Base-by-base conservation (phyloP, 2,797 vertebrate genomes). In the Paramormyrops hopkinsi region DNA sequence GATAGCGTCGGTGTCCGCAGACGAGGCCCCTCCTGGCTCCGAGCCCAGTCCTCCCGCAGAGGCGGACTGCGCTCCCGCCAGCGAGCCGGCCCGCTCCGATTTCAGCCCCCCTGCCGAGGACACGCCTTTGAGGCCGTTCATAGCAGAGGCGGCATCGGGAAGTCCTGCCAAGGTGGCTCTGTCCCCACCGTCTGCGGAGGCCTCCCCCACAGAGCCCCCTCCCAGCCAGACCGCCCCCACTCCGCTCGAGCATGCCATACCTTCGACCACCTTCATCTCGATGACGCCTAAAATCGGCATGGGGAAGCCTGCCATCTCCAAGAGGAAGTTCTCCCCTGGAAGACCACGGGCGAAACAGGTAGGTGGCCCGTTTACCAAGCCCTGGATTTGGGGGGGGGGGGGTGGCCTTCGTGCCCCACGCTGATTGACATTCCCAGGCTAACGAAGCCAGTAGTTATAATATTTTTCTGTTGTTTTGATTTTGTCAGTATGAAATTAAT, bases 241-340 rank as follows among this genome's bases (percentile, higher is more conserved):
- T 89, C 93, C 95, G 41, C 92, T 91, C 44, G 96, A 96, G 88
- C 92, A 94, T 88, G 92, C 92, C 8, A 89, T 95, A 89, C 94
- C 97, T 94, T 96, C 97, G 89, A 94, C 97, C 8, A 97, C 97
- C 2, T 98, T 97, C 83, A 95, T 98, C 94, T 96, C 97, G 29
- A 96, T 98, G 92, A 97, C 97, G 93, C 98, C 98, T 86, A 99
- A 99, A 96, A 99, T 99, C 25, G 98, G 98, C 93, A 98, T 99
- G 98, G 98, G 98, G 48, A 99, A 99, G 92, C 98, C 98, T 65
- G 98, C 98, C 93, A 99, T 99, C 94, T 97, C 97, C 93, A 99
- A 99, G 95, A 96, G 98, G 92, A 99, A 98, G 90, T 99, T 99
- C 93, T 99, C 98, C 91, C 98, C 98, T 4, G 98, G 98, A 25